phyloP scores from a whole-genome alignment of 2,113 vertebrate species.

The Boleophthalmus pectinirostris region DNA sequence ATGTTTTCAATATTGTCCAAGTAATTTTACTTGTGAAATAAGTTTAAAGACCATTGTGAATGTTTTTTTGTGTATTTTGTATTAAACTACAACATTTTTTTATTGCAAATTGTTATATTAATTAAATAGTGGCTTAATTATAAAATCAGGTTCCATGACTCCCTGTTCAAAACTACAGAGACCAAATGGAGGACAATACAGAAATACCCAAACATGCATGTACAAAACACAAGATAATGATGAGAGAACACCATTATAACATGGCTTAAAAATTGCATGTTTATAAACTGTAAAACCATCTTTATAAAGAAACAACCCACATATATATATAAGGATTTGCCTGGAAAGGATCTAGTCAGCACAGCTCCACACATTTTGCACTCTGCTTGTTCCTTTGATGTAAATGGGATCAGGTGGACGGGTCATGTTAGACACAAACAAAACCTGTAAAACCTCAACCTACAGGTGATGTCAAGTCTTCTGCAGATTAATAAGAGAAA shows the following conservation, averaged over 20 bases:
- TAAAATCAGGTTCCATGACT: too few relatives aligned
- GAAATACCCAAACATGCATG: too few relatives aligned
- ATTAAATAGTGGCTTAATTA: too few relatives aligned
- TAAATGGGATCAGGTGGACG: constrained; percentile 36
- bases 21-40: too few relatives aligned
- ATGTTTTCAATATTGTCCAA: too few relatives aligned
- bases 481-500: constrained; percentile 69
- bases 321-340: background rate
- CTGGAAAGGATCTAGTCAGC: background rate
- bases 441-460: constrained; percentile 49
- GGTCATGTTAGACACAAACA: constrained; percentile 59
- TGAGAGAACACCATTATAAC: too few relatives aligned
- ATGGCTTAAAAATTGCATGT: too few relatives aligned
- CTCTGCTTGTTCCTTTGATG: constrained; percentile 26
- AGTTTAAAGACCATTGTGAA: too few relatives aligned
- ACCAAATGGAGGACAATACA: too few relatives aligned
- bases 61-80: background rate
- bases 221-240: too few relatives aligned
- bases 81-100: background rate
- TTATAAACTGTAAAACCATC: background rate
- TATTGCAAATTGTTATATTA: too few relatives aligned
- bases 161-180: too few relatives aligned
- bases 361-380: background rate
- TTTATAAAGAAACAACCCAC: background rate
- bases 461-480: constrained; percentile 56